Conservation (phyloP, 2,113 vertebrate species). For the Crotalus helleri region DNA sequence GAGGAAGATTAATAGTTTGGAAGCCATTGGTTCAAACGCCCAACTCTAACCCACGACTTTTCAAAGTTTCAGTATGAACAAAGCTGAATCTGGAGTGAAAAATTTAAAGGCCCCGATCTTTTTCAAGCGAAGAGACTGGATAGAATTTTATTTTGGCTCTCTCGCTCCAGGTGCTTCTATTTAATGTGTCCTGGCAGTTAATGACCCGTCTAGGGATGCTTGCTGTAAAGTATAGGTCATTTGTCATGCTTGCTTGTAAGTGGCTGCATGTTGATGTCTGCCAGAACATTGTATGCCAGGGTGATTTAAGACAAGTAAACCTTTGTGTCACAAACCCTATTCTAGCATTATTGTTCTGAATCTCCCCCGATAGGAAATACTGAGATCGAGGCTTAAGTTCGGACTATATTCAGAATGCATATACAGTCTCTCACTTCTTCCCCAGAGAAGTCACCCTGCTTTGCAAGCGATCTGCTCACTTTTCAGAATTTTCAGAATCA, state of each 20-base stretch:
- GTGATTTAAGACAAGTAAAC: constrained; percentile 37
- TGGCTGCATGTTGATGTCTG: constrained; percentile 49
- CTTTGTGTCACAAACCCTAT: not conserved
- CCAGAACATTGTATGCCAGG: constrained; percentile 37
- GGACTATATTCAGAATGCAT: not conserved
- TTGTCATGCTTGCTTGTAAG: constrained; percentile 42
- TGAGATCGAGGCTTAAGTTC: not conserved
- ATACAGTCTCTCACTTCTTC: not conserved
- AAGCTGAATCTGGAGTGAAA: constrained; percentile 8
- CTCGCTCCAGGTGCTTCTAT: constrained; percentile 60
- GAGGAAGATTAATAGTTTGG: constrained; percentile 34
- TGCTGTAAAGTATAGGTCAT: constrained; percentile 52
- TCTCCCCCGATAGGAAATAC: not conserved
- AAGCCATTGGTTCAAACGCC: constrained; percentile 10
- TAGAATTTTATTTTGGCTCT: constrained; percentile 57
- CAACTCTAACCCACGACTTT: not conserved
- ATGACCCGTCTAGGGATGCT: constrained; percentile 53
- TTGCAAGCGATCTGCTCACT: not conserved
- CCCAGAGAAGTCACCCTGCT: not conserved
- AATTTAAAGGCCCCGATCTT: constrained; percentile 29
- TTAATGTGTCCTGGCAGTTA: constrained; percentile 67
- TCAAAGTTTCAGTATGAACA: not conserved
- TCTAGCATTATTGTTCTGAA: not conserved
- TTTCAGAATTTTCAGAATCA: not conserved
- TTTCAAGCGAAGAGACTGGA: constrained; percentile 40